Conservation (phyloP, 2,797 vertebrate species). For the Dryobates pubescens region DNA sequence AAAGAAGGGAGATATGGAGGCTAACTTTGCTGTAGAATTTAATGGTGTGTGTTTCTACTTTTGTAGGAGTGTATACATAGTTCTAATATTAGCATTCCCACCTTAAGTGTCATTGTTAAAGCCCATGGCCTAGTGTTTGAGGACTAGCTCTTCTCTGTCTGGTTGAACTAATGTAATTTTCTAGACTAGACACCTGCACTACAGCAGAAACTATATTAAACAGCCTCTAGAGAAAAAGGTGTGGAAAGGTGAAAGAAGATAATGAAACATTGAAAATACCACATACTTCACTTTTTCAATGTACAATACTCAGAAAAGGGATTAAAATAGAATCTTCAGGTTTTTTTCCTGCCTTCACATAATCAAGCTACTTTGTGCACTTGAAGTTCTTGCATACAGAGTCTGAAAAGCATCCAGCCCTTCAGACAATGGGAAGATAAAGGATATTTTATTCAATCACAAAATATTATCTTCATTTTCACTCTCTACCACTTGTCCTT, state of each 20-base stretch:
- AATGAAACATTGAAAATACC: not conserved
- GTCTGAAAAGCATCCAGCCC: not conserved
- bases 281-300: not conserved
- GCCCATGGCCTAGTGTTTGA: not conserved
- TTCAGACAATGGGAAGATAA: not conserved
- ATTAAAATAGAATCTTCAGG: not conserved
- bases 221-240: not conserved
- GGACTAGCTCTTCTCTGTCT: not conserved
- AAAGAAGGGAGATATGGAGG: constrained; percentile 4
- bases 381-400: not conserved
- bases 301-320: not conserved
- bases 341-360: not conserved
- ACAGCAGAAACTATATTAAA: not conserved
- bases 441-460: not conserved
- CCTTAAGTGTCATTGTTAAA: not conserved
- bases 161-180: not conserved
- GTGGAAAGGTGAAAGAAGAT: not conserved
- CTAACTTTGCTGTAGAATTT: not conserved
- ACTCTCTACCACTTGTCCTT: not conserved
- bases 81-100: not conserved
- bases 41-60: not conserved
- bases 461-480: constrained; percentile 25
- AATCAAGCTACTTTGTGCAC: not conserved
- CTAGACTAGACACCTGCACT: not conserved
- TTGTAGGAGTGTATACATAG: not conserved